phyloP scores from a whole-genome alignment of 2,888 invertebrate genomes.

The Thumatha senex region DNA sequence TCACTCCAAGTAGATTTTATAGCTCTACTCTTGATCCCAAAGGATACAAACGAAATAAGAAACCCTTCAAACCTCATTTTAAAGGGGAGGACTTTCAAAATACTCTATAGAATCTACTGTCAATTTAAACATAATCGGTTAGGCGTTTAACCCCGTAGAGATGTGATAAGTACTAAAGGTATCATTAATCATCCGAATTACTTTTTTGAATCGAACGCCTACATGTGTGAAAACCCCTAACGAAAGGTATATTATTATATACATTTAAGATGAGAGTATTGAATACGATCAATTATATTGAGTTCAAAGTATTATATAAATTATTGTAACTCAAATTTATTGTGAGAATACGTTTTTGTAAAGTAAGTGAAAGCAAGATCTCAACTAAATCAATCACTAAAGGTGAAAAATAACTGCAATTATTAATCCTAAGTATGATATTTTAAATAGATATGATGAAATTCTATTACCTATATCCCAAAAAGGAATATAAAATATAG shows the following conservation, averaged over 20 bases:
- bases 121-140: constrained; percentile 72
- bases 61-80: constrained; percentile 58
- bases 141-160: constrained; percentile 53
- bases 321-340: too few species aligned
- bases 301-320: too few species aligned
- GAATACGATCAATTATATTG: constrained; percentile 11
- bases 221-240: constrained; percentile 36
- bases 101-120: constrained; percentile 60
- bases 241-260: constrained; percentile 30
- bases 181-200: constrained; percentile 76
- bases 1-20: constrained; percentile 47
- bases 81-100: constrained; percentile 44
- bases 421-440: too few species aligned
- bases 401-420: too few species aligned
- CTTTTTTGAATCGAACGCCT: constrained; percentile 45
- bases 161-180: constrained; percentile 41
- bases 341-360: too few species aligned
- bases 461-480: too few species aligned
- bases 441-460: too few species aligned
- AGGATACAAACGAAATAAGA: constrained; percentile 57
- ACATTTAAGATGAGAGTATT: constrained; percentile 18
- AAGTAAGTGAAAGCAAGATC: too few species aligned
- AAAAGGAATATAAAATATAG: too few species aligned
- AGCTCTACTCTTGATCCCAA: constrained; percentile 44
- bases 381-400: too few species aligned